Evolutionary conservation across 2,797 vertebrate genomes (phyloP), one percentile per base, ranked within the genome.

Genomic region (Gymnothorax javanicus): DNA sequence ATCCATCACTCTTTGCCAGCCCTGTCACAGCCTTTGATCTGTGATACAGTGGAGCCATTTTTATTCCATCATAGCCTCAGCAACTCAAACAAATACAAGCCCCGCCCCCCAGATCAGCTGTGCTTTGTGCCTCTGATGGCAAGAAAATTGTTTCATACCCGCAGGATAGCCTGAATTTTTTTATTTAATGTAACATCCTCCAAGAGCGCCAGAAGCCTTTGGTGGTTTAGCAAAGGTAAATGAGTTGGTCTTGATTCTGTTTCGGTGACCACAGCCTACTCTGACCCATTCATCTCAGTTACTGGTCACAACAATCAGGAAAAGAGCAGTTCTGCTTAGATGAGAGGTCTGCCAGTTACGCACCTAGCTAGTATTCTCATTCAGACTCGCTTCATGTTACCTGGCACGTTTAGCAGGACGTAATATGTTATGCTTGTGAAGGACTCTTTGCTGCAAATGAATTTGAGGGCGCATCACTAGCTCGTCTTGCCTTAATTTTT

Each of bases 381-480:
- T 59, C 13, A 6, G 58, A 59, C 58, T 59, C 5, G 13, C 58
- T 59, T 59, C 58, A 43, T 60, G 60, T 64, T 64, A 4, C 4
- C 60, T 20, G 17, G 60, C 23, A 64, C 15, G 60, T 64, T 5
- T 64, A 86, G 79, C 69, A 86, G 90, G 89, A 89, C 91, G 62
- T 79, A 86, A 88, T 86, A 7, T 89, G 43, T 43, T 5, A 13
- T 90, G 90, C 79, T 88, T 88, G 85, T 7, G 86, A 90, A 87
- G 84, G 84, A 84, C 88, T 88, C 87, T 84, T 85, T 87, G 88
- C 93, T 90, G 84, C 87, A 79, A 52, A 79, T 20, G 15, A 79
- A 89, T 94, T 92, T 77, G 85, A 92, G 88, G 91, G 87, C 60
- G 62, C 79, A 86, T 92, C 93, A 94, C 90, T 87, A 92, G 90